Evolutionary conservation across 1,140 invertebrate genomes (phyloP), one percentile per base, ranked within the genome.

Genomic region (Papilio dardanus): DNA sequence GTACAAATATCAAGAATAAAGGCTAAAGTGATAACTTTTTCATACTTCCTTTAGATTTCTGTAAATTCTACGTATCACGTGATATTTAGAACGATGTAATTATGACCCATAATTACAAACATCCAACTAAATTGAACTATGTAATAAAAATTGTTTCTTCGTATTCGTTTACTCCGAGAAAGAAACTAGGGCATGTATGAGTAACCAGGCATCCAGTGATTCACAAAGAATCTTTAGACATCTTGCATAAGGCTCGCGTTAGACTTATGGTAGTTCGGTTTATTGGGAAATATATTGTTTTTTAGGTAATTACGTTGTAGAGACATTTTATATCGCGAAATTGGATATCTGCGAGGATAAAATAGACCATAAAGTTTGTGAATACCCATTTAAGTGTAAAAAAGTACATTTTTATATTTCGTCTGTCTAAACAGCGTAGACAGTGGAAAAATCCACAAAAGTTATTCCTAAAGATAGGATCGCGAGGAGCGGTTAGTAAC

Each of bases 91-190:
- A 54, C 19, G 50, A 54, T 54, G 8, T 58, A 58, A 58, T 30
- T 28, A 28, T 1, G 24, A 14, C 24, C 54, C 24, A 58, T 58
- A 3, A 28, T 14, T 30, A 14, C 54, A 62, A 12, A 73, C 31
- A 58, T 50, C 33, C 16, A 21, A 73, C 71, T 24, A 73, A 58
- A 58, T 58, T 73, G 58, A 73, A 58, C 28, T 10, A 30, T 1
- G 31, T 54, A 73, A 71, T 73, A 73, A 73, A 73, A 24, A 37
- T 50, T 73, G 71, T 10, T 71, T 30, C 68, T 28, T 30, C 28
- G 40, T 71, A 69, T 68, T 8, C 66, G n/a, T 37, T 30, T 73
- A 54, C 42, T 50, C 2, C 3, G 16, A 31, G 35, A 31, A 73
- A 71, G 21, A 35, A 73, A 73, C 50, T 73, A 30, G 69, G 28